A percentile compares a stretch with the other conserved stretches of the same genome.
Evolutionary conservation across 2,888 invertebrate species (phyloP).

Genomic region (Amiota minor): DNA sequence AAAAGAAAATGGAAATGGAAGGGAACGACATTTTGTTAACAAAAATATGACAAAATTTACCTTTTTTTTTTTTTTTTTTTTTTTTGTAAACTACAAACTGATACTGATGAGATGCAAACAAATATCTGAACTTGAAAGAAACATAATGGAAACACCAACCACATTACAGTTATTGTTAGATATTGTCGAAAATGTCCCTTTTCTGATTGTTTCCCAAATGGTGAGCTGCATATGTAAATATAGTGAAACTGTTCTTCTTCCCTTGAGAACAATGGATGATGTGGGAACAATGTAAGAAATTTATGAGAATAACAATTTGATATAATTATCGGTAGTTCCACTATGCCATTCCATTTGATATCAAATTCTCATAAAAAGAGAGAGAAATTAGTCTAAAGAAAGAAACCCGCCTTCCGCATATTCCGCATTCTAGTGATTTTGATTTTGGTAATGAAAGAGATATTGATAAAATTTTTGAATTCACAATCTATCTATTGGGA

Average conservation of each 20-base stretch:
- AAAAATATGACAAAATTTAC: conserved; percentile 6
- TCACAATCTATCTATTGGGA: conserved; percentile 53
- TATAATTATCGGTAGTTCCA: too few relatives aligned
- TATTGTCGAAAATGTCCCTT: conserved; percentile 11
- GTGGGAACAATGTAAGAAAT: too few relatives aligned
- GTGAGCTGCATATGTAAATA: too few relatives aligned
- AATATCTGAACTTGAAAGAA: conserved; percentile 38
- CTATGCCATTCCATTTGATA: too few relatives aligned
- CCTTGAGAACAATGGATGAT: too few relatives aligned
- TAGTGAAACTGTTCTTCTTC: too few relatives aligned
- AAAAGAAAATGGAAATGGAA: background rate
- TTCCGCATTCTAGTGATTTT: too few relatives aligned
- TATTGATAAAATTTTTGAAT: conserved; percentile 30
- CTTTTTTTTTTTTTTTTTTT: conserved; percentile 36
- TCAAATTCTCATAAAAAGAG: too few relatives aligned
- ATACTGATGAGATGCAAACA: conserved; percentile 47
- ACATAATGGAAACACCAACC: background rate
- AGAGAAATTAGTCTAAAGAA: too few relatives aligned
- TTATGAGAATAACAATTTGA: too few relatives aligned
- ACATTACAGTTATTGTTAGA: conserved; percentile 9
- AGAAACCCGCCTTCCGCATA: too few relatives aligned
- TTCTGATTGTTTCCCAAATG: background rate
- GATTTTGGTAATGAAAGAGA: too few relatives aligned
- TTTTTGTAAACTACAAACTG: background rate
- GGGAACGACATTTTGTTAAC: conserved; percentile 5